Evolutionary conservation across 2,888 invertebrate species (phyloP), one percentile per base, ranked within the genome.

Genomic region (Habrosyne pyritoides): DNA sequence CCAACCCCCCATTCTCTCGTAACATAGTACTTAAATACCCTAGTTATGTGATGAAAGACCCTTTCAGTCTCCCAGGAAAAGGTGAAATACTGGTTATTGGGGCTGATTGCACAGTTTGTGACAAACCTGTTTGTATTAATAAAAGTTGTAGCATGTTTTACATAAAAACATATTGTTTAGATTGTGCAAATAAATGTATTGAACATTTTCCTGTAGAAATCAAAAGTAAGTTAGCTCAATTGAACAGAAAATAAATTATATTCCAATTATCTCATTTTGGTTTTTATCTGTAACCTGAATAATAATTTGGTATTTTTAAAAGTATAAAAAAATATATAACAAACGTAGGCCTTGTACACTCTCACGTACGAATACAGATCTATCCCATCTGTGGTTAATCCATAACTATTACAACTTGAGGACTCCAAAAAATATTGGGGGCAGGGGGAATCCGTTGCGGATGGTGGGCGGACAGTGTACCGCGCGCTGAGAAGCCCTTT

Each of bases 1-100:
- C 84, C 12, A 93, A 93, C 60, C 97, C 97, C 22, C 95, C 96
- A 2, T 97, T 97, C 81, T 94, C 95, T 2, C 94, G 94, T 63
- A 94, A 95, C 56, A 89, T 96, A 42, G 82, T 88, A 33, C 94
- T 97, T 55, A 88, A 93, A 65, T 97, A 97, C 79, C 94, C 96
- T 30, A 95, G 95, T 60, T 98, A 96, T 83, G 85, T 97, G 0
- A 96, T 97, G 94, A 96, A 96, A 75, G 98, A 98, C 87, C 98
- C 98, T 0, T 98, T 98, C 77, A 94, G 95, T 71, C 94, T 95
- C 1, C 95, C 95, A 6, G 95, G 94, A 55, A 95, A 94, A 79
- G 94, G 95, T n/a, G 96, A 97, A 83, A 95, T 95, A 73, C 86
- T 97, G 60, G 93, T 97, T 3, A 77, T 98, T 18, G 98, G 98